Evolutionary conservation across 2,113 vertebrate species (phyloP).

Genomic region (Hirundichthys speculiger): DNA sequence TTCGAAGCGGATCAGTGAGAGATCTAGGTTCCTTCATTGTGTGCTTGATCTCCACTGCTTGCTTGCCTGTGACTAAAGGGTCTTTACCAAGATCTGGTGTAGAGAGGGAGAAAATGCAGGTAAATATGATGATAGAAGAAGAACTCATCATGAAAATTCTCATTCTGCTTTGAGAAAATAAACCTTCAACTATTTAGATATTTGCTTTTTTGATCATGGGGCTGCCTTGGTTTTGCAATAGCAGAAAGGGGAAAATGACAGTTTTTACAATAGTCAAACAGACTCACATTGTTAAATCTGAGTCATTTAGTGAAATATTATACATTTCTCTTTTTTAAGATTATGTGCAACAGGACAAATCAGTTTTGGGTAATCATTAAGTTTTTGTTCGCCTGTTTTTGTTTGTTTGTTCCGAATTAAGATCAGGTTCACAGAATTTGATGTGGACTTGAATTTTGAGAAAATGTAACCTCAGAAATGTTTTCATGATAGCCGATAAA

Average conservation of each 20-base stretch:
- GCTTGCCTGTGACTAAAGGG: slow-evolving; percentile 84
- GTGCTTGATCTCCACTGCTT: slow-evolving; percentile 90
- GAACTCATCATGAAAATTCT: not conserved
- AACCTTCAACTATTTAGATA: too few relatives aligned
- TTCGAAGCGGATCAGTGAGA: slow-evolving; percentile 80
- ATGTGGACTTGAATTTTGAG: too few relatives aligned
- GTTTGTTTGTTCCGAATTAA: too few relatives aligned
- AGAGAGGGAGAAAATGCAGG: not conserved
- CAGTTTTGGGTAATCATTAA: too few relatives aligned
- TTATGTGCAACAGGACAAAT: too few relatives aligned
- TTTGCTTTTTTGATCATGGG: not conserved
- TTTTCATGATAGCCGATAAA: too few relatives aligned
- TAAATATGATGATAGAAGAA: slow-evolving; percentile 1
- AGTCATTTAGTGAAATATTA: slow-evolving; percentile 47
- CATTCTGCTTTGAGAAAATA: not conserved
- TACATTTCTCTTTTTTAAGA: not conserved
- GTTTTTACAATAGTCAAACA: not conserved
- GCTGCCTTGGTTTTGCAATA: slow-evolving; percentile 32
- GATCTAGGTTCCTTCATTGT: slow-evolving; percentile 87
- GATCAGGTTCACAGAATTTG: too few relatives aligned
- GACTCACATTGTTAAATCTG: slow-evolving; percentile 24
- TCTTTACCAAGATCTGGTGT: slow-evolving; percentile 85
- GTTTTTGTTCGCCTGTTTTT: too few relatives aligned
- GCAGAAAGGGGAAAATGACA: not conserved
- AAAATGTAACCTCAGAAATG: too few relatives aligned